Evolutionary conservation across 2,888 invertebrate genomes (phyloP).

Genomic region (Ceriagrion tenellum): DNA sequence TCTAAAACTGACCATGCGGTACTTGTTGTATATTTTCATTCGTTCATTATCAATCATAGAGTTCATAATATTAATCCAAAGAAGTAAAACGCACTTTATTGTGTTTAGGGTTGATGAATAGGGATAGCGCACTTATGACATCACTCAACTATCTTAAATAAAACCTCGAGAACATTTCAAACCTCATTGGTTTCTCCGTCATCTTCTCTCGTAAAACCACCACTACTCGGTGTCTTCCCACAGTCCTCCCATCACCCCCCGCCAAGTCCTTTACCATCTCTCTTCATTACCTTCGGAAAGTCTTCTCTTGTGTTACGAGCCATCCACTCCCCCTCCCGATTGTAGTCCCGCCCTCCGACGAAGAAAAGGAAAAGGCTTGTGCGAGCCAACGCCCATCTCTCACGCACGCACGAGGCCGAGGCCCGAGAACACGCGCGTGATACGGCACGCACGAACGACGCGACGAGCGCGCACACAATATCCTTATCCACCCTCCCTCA

Average conservation of each 20-base stretch:
- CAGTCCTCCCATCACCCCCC: neutral
- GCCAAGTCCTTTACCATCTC: neutral
- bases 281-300: slow-evolving; percentile 55
- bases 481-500: too few relatives aligned
- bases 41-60: too few relatives aligned
- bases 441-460: neutral
- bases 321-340: neutral
- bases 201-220: neutral
- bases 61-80: too few relatives aligned
- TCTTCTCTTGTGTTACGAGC: slow-evolving; percentile 3
- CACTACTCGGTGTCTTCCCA: neutral
- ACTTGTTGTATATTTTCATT: too few relatives aligned
- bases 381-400: neutral
- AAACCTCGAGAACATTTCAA: too few relatives aligned
- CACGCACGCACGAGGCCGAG: neutral
- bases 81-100: too few relatives aligned
- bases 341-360: neutral
- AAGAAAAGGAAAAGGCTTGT: slow-evolving; percentile 33
- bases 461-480: neutral
- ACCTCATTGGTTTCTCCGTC: too few relatives aligned
- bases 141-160: too few relatives aligned
- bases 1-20: too few relatives aligned
- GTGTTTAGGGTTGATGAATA: too few relatives aligned
- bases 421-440: neutral
- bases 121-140: too few relatives aligned